Evolutionary conservation across 1,140 invertebrate species (phyloP), one percentile per base, ranked within the genome.

Genomic region (Metaphire vulgaris): DNA sequence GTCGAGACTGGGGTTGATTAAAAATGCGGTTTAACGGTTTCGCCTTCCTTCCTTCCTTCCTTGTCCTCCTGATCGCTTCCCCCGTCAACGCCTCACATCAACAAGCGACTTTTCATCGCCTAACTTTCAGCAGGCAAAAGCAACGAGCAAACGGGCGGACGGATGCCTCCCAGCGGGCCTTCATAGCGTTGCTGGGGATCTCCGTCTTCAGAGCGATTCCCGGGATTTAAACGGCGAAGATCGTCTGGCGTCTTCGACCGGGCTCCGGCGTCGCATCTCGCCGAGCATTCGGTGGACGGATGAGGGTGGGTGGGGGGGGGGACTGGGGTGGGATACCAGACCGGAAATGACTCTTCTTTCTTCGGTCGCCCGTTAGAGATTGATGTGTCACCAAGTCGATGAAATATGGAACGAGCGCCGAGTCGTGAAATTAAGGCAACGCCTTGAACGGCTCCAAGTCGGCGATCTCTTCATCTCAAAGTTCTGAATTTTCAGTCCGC

Each of bases 21-120:
- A n/a, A n/a, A n/a, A n/a, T n/a, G n/a, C n/a, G n/a, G n/a, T n/a
- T n/a, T n/a, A n/a, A n/a, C n/a, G n/a, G n/a, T n/a, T n/a, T n/a
- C n/a, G n/a, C 41, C 41, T 56, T 56, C 41, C 41, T 56, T 56
- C 41, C 41, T 56, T 56, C 41, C 41, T 56, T 56, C 41, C 41
- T 56, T 56, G 6, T 21, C 21, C 21, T 21, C 41, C 21, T 21
- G 21, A 12, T 21, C 41, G 21, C 21, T 21, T 56, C 21, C 41
- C 6, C 41, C 21, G 6, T 56, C 41, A 12, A 6, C 21, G 41
- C 41, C 41, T 56, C 21, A 56, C 41, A 6, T 56, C 41, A 12
- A 21, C 21, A 12, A 6, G 41, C 21, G 6, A 12, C 6, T 21
- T 56, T 56, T 56, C 21, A 56, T 56, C 41, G 6, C 41, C 6